phyloP scores from a whole-genome alignment of 92 coral and sea anemone genomes.

The Zoanthus sansibaricus region DNA sequence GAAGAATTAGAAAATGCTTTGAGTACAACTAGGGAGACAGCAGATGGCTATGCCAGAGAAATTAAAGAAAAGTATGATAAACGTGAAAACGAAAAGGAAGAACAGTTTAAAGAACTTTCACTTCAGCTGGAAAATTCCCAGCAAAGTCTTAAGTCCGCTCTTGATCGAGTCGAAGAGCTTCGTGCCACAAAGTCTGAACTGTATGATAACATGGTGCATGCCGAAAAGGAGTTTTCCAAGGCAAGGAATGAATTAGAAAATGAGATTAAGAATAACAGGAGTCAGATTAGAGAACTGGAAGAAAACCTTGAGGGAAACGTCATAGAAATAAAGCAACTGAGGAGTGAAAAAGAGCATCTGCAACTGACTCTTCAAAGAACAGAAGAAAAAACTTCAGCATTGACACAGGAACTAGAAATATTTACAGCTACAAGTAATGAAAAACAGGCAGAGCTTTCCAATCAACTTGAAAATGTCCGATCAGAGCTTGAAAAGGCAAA shows the following conservation, averaged over 20 bases:
- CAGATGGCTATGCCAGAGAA: slow-evolving; percentile 20
- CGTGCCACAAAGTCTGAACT: slow-evolving; percentile 56
- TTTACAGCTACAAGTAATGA: slow-evolving; percentile 10
- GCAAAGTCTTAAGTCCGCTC: slow-evolving; percentile 46
- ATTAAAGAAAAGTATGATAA: slow-evolving; percentile 24
- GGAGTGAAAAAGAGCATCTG: slow-evolving; percentile 39
- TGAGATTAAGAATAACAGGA: slow-evolving; percentile 44
- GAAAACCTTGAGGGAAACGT: slow-evolving; percentile 45
- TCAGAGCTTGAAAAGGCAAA: slow-evolving; percentile 44
- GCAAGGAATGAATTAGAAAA: slow-evolving; percentile 64
- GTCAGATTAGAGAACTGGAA: slow-evolving; percentile 2
- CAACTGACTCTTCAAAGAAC: slow-evolving; percentile 26
- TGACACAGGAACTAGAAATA: slow-evolving; percentile 28
- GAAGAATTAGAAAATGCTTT: slow-evolving; percentile 48
- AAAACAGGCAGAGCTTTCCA: slow-evolving; percentile 54
- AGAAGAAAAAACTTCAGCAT: slow-evolving; percentile 10
- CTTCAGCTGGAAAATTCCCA: slow-evolving; percentile 38
- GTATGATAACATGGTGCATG: slow-evolving; percentile 63
- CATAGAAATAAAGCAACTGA: slow-evolving; percentile 26
- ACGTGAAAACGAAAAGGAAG: not conserved
- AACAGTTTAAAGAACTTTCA: slow-evolving; percentile 9
- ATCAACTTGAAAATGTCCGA: slow-evolving; percentile 48
- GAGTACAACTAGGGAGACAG: slow-evolving; percentile 2
- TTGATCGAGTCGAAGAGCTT: slow-evolving; percentile 63
- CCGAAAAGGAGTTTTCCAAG: slow-evolving; percentile 56